Conservation (phyloP, 2,797 vertebrate species). For the Neoniphon sammara region DNA sequence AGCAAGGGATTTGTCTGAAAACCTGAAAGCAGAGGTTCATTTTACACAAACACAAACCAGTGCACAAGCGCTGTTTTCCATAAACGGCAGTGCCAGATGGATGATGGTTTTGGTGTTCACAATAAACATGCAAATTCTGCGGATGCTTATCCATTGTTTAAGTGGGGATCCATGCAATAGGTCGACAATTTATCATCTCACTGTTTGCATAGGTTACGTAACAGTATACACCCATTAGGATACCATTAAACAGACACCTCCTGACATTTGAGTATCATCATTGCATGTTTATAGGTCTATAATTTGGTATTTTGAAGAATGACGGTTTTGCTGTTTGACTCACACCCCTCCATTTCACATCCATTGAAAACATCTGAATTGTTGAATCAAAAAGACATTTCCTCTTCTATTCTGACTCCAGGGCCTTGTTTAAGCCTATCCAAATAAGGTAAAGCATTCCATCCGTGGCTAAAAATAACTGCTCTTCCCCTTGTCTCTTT, state of each 20-base stretch:
- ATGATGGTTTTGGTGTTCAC: slow-evolving; percentile 1
- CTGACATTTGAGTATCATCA: slow-evolving; percentile 21
- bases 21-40: slow-evolving; percentile 74
- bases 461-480: slow-evolving; percentile 82
- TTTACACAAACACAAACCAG: slow-evolving; percentile 48
- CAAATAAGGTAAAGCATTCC: slow-evolving; percentile 88
- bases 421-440: slow-evolving; percentile 74
- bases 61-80: slow-evolving; percentile 1
- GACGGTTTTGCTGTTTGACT: slow-evolving; percentile 20
- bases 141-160: slow-evolving; percentile 9
- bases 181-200: slow-evolving; percentile 9
- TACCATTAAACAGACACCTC: slow-evolving; percentile 7
- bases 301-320: slow-evolving; percentile 17
- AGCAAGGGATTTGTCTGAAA: slow-evolving; percentile 78
- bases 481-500: slow-evolving; percentile 73
- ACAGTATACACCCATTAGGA: slow-evolving; percentile 10
- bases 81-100: background rate
- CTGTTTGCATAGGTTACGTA: slow-evolving; percentile 16
- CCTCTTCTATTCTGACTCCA: slow-evolving; percentile 65
- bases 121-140: slow-evolving; percentile 19
- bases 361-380: slow-evolving; percentile 48
- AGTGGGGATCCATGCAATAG: background rate
- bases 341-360: slow-evolving; percentile 31
- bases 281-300: slow-evolving; percentile 8
- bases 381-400: slow-evolving; percentile 70